Base-by-base conservation (phyloP, 1,140 invertebrate genomes). In the Neomicropteryx cornuta region DNA sequence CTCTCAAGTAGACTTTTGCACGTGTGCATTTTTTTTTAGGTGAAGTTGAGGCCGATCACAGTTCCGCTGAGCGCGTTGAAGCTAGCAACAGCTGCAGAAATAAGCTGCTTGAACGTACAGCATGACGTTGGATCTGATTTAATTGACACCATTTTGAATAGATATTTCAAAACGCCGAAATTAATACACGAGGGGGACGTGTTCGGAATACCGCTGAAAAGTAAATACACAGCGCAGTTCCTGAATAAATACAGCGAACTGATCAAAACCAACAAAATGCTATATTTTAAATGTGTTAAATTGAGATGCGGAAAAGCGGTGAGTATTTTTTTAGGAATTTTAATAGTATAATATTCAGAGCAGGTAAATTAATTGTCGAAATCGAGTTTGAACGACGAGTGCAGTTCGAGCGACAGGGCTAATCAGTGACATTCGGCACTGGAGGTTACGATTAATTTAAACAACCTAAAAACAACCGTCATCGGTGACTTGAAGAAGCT, bases 81-180 rank as follows among this genome's bases (percentile, higher is more conserved):
- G 48, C 62, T 65, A 45, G 59, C 60, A 36, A 46, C 54, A 30
- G 31, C 35, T 13, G 60, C 59, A 24, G 57, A 61, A 53, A 55
- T 61, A 1, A 53, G 49, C 41, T 44, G 63, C 16, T 43, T 62
- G 35, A 51, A 58, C 10, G 61, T 58, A 54, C 57, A 62, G 20
- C 56, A 55, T 53, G 52, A 62, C 20, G 39, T 68, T 38, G 51
- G 52, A 16, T 65, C 63, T 51, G 63, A 66, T 38, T 60, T 67
- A 41, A 40, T 60, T 6, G 64, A 64, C 43, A 56, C 60, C 38
- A 46, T 68, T 30, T 41, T 68, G 29, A 60, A 46, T 36, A 62
- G 64, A 39, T 49, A 64, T 41, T 68, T 68, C 58, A 58, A 59
- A 49, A 41, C 47, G 37, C 66, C 64, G 35, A 66, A 62, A 45